phyloP scores from a whole-genome alignment of 1,140 invertebrate genomes.

The Acarapis woodi region DNA sequence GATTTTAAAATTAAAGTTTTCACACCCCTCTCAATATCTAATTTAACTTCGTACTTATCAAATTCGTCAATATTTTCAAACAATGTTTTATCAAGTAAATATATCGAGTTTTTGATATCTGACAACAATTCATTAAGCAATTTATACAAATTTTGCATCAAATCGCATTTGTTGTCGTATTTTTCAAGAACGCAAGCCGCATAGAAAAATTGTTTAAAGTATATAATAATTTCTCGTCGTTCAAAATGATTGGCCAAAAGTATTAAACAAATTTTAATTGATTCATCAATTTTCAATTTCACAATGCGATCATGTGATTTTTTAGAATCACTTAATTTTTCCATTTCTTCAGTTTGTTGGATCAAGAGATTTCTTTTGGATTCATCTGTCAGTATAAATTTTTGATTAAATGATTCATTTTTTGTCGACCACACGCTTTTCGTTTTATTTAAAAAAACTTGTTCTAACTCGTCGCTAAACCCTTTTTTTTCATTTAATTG shows the following conservation, averaged over 20 bases:
- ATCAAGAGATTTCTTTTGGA: background rate
- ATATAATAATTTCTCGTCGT: background rate
- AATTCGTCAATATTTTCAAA: background rate
- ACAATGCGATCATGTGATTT: background rate
- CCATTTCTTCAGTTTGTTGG: background rate
- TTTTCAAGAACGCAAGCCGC: background rate
- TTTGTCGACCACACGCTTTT: background rate
- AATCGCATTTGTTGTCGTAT: background rate
- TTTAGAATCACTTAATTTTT: too few species aligned
- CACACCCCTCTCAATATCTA: background rate
- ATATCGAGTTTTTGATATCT: background rate
- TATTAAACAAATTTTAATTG: background rate
- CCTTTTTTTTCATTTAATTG: too few species aligned
- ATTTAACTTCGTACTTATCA: background rate
- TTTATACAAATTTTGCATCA: background rate
- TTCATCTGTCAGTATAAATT: background rate
- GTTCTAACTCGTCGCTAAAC: too few species aligned
- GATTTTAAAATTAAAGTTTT: background rate
- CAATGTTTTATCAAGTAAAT: background rate
- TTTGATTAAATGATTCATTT: background rate
- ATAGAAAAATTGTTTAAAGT: background rate
- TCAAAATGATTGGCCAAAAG: background rate
- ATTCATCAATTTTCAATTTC: background rate
- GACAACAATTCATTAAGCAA: background rate
- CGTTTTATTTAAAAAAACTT: background rate